phyloP scores from a whole-genome alignment of 2,797 vertebrate genomes.

The Lophotriccus pileatus region DNA sequence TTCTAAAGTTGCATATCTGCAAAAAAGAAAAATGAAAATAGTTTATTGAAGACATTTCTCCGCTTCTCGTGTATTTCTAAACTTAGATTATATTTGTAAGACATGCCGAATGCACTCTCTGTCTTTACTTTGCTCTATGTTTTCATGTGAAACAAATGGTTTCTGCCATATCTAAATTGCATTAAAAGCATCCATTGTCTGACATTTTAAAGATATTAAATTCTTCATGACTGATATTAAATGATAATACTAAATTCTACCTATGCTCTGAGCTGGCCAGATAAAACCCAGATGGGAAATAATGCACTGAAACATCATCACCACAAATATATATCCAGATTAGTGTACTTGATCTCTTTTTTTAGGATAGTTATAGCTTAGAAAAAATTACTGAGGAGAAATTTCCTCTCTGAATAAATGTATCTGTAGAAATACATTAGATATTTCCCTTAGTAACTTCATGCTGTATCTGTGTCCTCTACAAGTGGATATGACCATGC shows the following conservation, averaged over 20 bases:
- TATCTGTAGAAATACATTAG: not conserved
- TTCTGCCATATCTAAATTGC: not conserved
- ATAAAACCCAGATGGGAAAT: not conserved
- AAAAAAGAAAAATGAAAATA: not conserved
- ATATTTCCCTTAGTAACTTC: not conserved
- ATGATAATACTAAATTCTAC: not conserved
- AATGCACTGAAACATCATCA: not conserved
- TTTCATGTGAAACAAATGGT: not conserved
- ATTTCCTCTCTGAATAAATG: not conserved
- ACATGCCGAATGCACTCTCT: not conserved
- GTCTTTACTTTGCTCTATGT: not conserved
- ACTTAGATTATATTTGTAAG: not conserved
- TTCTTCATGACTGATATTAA: not conserved
- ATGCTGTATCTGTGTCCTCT: not conserved
- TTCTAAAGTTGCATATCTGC: not conserved
- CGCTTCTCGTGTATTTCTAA: not conserved
- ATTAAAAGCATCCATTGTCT: not conserved
- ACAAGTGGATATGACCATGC: not conserved
- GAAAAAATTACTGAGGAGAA: not conserved
- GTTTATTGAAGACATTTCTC: conserved; percentile 1
- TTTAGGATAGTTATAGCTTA: not conserved
- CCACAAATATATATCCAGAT: not conserved
- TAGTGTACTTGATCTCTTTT: not conserved
- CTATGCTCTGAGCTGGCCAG: not conserved
- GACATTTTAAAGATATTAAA: not conserved